Evolutionary conservation across 2,797 vertebrate genomes (phyloP).

Genomic region (Gallinago solitaria): DNA sequence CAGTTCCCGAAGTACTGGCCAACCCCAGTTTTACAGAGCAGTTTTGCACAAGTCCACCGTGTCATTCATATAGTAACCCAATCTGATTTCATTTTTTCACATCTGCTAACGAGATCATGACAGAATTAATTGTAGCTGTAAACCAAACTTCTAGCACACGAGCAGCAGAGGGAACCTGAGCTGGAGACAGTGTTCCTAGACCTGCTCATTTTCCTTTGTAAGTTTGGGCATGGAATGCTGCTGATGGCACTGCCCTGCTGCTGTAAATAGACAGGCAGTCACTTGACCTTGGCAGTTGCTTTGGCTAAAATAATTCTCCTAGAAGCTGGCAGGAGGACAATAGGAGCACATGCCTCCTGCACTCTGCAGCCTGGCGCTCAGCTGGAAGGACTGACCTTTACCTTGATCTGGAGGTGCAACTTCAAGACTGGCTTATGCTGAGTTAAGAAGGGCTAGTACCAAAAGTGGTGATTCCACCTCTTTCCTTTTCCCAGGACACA

Average conservation of each 20-base stretch:
- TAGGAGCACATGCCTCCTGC: neutral
- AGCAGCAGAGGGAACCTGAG: neutral
- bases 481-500: neutral
- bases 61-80: neutral
- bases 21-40: neutral
- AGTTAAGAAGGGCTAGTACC: neutral
- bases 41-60: neutral
- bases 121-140: neutral
- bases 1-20: neutral
- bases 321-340: conserved; percentile 24
- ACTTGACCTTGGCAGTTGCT: conserved; percentile 42
- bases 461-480: neutral
- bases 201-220: neutral
- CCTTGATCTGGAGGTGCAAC: neutral
- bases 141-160: fast-evolving
- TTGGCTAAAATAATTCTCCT: conserved; percentile 6
- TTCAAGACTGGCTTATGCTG: neutral
- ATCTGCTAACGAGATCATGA: neutral
- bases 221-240: neutral
- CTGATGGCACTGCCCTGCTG: neutral
- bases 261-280: conserved; percentile 50
- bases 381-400: neutral
- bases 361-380: neutral
- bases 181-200: neutral
- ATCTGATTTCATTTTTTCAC: neutral